Percentiles rank a stretch among this genome's conserved stretches.
Conservation (phyloP, 2,113 vertebrate species). For the Nipponia nippon region DNA sequence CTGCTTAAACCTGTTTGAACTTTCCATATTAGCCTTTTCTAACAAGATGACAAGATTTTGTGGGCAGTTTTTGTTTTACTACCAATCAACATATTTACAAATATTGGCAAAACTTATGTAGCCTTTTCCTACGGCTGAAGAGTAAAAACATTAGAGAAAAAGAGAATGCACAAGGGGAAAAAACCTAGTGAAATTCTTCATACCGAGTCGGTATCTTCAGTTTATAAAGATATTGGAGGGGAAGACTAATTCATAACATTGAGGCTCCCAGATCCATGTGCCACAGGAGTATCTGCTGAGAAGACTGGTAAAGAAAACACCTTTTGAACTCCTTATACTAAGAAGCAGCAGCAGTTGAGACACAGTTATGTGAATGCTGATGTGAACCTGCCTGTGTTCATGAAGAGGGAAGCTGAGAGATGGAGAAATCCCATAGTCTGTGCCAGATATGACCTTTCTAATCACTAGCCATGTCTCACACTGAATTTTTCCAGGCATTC, state of each 20-base stretch:
- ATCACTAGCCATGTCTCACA: background rate
- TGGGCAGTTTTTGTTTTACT: background rate
- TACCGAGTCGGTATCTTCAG: rapidly evolving
- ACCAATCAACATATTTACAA: background rate
- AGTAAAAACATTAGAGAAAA: background rate
- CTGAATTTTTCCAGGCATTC: conserved; percentile 18
- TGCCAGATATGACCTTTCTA: background rate
- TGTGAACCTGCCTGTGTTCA: background rate
- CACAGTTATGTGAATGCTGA: background rate
- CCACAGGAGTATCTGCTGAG: background rate
- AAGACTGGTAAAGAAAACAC: background rate
- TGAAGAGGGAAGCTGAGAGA: background rate
- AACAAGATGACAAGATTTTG: background rate
- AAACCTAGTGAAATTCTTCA: background rate
- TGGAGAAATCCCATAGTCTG: background rate
- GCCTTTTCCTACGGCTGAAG: background rate
- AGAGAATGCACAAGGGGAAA: background rate
- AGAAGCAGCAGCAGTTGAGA: background rate
- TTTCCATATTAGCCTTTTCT: background rate
- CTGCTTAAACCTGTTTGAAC: background rate
- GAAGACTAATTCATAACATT: background rate
- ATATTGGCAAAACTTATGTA: background rate
- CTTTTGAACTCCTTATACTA: background rate
- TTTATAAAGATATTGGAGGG: background rate
- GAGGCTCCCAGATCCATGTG: background rate